Base-by-base conservation (phyloP, 2,888 invertebrate genomes). In the Tinea semifulvella region DNA sequence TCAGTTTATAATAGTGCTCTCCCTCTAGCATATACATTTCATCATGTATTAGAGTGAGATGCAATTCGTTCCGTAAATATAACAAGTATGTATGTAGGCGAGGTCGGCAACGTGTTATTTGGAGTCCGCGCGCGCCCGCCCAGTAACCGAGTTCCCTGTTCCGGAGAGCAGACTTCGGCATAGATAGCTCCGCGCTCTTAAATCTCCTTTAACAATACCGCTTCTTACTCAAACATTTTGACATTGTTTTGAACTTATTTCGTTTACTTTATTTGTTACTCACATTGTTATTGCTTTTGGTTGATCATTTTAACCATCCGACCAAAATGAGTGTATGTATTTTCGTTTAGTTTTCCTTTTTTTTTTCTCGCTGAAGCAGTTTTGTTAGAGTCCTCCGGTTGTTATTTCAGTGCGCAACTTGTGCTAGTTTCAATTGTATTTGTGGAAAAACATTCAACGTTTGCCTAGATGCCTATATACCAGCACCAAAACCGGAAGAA, bases 261-360 rank as follows among this genome's bases (percentile, higher is more conserved):
- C 3, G 7, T 31, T 8, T 5, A 11, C 31, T 14, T 31, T 31
- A 22, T 22, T 7, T 22, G 8, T 22, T 22, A n/a, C n/a, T n/a
- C n/a, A n/a, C n/a, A n/a, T n/a, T n/a, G n/a, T n/a, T n/a, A n/a
- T 22, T 22, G 22, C 8, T 22, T 22, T 22, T 22, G 22, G 22
- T 22, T 22, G 22, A 2, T 26, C 2, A 26, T 2, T 26, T 2
- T 3, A 26, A 4, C 11, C 11, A 4, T 3, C 10, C 7, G 7
- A 2, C 14, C 31, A 31, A 13, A n/a, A 31, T 31, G 31, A 31
- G 13, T n/a, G 31, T 31, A 13, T 31, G 31, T 31, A 31, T n/a
- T 31, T 31, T 31, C 4, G 4, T 11, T 7, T 31, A 22, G 8
- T 13, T 13, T 31, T 31, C 14, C 6, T 31, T 31, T n/a, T 7